A percentile compares a stretch with the other conserved stretches of the same genome.
Conservation (phyloP, 2,113 vertebrate genomes). For the Caloenas nicobarica region DNA sequence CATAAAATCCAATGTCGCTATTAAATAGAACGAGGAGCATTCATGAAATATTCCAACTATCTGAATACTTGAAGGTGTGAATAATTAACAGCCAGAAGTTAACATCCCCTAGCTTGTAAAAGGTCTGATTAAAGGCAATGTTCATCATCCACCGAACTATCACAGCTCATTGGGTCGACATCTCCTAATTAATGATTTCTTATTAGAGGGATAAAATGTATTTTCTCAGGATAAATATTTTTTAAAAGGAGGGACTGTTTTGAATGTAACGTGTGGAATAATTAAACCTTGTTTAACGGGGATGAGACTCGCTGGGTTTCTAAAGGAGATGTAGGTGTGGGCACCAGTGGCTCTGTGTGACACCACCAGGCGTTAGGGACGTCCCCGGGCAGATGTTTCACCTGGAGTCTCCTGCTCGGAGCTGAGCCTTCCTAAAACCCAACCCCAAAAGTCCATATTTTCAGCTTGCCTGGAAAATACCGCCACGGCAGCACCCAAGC, state of each 20-base stretch:
- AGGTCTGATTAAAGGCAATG: conserved; percentile 77
- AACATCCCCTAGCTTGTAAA: conserved; percentile 74
- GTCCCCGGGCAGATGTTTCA: not conserved
- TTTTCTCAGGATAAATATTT: conserved; percentile 46
- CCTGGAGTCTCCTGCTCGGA: not conserved
- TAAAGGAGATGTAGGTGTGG: not conserved
- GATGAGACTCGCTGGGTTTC: not conserved
- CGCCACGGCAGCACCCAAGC: rapidly evolving
- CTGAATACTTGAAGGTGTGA: conserved; percentile 65
- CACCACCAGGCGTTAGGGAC: not conserved
- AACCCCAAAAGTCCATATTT: rapidly evolving
- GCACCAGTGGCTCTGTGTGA: not conserved
- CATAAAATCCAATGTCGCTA: conserved; percentile 67
- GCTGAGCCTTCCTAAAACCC: not conserved
- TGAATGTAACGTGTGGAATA: not conserved
- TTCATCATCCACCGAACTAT: conserved; percentile 66
- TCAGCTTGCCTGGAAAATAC: not conserved
- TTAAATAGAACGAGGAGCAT: conserved; percentile 46
- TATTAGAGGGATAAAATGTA: conserved; percentile 41
- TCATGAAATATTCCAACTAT: conserved; percentile 66
- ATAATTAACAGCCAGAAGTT: conserved; percentile 71
- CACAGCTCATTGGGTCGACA: conserved; percentile 71
- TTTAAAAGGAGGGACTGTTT: conserved; percentile 1
- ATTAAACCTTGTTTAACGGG: not conserved
- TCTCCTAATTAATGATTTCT: conserved; percentile 74